A percentile compares a stretch with the other conserved stretches of the same genome.
Evolutionary conservation across 1,140 invertebrate genomes (phyloP).

Genomic region (Ruditapes philippinarum): DNA sequence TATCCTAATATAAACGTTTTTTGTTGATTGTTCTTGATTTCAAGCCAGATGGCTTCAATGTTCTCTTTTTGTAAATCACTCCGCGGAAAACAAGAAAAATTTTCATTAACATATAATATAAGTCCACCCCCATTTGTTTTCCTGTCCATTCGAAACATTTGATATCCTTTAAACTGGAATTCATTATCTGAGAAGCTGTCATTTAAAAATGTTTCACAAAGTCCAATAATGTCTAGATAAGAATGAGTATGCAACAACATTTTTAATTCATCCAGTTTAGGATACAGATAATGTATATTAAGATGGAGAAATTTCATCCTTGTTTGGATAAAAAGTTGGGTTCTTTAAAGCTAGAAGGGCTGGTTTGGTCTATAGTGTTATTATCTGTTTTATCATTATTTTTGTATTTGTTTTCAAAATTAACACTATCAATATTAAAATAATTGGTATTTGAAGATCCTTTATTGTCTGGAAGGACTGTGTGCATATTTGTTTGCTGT

Average conservation of each 20-base stretch:
- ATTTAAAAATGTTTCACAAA: background rate
- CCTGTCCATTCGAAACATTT: background rate
- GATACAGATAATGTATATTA: background rate
- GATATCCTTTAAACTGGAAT: background rate
- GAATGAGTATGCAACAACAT: background rate
- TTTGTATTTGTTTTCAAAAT: too few species aligned
- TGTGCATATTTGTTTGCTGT: background rate
- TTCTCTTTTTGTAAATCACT: background rate
- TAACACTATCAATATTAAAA: too few species aligned
- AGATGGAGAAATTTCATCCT: background rate
- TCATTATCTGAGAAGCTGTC: background rate
- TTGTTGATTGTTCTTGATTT: background rate
- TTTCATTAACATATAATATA: background rate
- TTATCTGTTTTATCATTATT: too few species aligned
- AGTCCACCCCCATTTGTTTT: background rate
- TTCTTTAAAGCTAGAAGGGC: background rate
- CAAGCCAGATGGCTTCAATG: background rate
- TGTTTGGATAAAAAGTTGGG: background rate
- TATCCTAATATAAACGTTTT: conserved; percentile 12
- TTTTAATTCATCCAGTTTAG: background rate
- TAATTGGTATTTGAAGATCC: too few species aligned
- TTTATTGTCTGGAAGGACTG: too few species aligned
- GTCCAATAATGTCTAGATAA: background rate
- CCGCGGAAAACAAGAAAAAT: background rate
- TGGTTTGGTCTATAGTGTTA: too few species aligned